Evolutionary conservation across 1,140 invertebrate genomes (phyloP).

Genomic region (Phymorhynchus buccinoides): DNA sequence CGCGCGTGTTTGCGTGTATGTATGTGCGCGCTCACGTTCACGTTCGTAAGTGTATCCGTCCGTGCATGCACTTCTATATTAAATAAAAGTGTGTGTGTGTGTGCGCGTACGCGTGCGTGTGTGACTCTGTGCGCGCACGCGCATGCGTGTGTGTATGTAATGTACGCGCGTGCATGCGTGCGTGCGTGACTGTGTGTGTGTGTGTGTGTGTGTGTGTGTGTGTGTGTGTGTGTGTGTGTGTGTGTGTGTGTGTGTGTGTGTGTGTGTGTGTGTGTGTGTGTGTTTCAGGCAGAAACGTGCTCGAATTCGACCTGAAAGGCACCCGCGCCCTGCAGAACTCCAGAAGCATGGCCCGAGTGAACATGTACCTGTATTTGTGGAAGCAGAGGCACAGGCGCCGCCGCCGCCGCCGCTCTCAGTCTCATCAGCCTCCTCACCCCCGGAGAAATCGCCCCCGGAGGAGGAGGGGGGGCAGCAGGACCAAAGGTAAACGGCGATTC

Average conservation of each 20-base stretch:
- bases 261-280: background rate
- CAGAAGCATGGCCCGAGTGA: background rate
- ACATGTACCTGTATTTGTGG: constrained; percentile 32
- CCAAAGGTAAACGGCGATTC: background rate
- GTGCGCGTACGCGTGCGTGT: too few species aligned
- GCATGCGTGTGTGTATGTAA: background rate
- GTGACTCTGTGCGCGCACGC: background rate
- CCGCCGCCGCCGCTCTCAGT: background rate
- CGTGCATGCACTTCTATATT: too few species aligned
- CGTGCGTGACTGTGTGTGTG: background rate
- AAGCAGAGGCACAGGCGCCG: background rate
- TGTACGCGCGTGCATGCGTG: background rate
- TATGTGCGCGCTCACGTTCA: too few species aligned
- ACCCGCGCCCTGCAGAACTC: background rate
- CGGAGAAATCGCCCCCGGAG: background rate
- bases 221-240: constrained; percentile 10
- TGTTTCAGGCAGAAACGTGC: constrained; percentile 32
- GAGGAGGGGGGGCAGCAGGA: too few species aligned
- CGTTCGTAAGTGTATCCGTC: too few species aligned
- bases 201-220: background rate
- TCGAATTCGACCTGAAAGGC: constrained; percentile 1
- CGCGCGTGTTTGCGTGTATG: too few species aligned
- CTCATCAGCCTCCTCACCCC: too few species aligned
- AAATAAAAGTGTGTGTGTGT: too few species aligned
- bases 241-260: constrained; percentile 2